Evolutionary conservation across 2,888 invertebrate species (phyloP).

Genomic region (Fragum sueziense): DNA sequence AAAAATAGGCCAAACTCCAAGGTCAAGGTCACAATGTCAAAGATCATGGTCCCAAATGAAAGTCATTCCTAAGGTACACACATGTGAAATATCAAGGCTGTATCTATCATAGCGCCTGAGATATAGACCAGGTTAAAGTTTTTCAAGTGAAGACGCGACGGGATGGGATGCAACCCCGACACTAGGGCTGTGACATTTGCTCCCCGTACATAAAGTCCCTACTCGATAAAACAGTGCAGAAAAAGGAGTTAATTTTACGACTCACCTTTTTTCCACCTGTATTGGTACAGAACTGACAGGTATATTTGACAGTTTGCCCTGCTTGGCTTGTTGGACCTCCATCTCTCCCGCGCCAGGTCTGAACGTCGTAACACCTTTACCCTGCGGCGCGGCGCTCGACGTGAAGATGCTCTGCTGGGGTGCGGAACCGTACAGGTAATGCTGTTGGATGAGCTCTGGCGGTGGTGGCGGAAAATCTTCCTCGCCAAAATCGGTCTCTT

Average conservation of each 20-base stretch:
- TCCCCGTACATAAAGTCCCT: too few species aligned
- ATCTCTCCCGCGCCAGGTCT: conserved; percentile 73
- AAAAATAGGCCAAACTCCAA: not conserved
- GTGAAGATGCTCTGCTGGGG: conserved; percentile 72
- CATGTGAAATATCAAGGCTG: too few species aligned
- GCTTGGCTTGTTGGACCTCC: conserved; percentile 66
- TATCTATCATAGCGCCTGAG: too few species aligned
- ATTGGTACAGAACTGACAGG: conserved; percentile 72
- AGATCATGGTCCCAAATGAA: too few species aligned
- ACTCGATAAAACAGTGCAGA: too few species aligned
- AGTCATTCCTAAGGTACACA: too few species aligned
- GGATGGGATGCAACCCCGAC: too few species aligned
- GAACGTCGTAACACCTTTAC: conserved; percentile 59
- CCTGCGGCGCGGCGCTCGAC: conserved; percentile 64
- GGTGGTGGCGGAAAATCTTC: conserved; percentile 74
- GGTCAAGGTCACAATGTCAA: too few species aligned
- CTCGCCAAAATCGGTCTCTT: conserved; percentile 57
- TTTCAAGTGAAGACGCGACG: too few species aligned
- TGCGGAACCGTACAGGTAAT: conserved; percentile 76
- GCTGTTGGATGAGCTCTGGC: conserved; percentile 75
- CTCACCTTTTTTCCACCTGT: conserved; percentile 64
- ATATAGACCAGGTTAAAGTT: too few species aligned
- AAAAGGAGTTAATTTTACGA: too few species aligned
- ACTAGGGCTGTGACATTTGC: too few species aligned
- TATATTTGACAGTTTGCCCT: conserved; percentile 66